These are phyloP conservation scores for Nymphalis urticae DNA, from an alignment of 2,888 invertebrate species.

Conservation along the genomic window DNA sequence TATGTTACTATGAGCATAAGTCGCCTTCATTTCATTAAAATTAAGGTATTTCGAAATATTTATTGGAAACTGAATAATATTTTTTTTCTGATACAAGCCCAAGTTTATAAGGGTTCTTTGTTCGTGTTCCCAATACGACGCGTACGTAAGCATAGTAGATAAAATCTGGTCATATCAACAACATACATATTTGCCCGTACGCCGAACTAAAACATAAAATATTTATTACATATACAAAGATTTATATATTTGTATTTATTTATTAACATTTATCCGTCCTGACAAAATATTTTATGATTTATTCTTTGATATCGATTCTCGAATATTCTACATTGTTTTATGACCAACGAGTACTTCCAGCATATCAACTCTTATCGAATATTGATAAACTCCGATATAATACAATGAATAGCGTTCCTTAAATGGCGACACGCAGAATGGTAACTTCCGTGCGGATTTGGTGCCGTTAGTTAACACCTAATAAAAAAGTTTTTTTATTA, in stretches of 20 bases:
- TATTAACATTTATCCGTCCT: not conserved
- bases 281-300: not conserved
- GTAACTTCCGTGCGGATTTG: conserved; percentile 29
- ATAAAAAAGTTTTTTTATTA: conserved; percentile 4
- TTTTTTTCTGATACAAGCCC: not conserved
- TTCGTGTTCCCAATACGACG: conserved; percentile 1
- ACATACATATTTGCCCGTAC: too few species aligned
- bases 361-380: conserved; percentile 28
- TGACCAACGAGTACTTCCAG: conserved; percentile 1
- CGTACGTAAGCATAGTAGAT: not conserved
- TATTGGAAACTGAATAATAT: not conserved
- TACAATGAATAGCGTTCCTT: conserved; percentile 27
- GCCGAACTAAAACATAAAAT: too few species aligned
- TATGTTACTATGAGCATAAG: too few species aligned
- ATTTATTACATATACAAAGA: too few species aligned
- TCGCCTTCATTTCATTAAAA: too few species aligned
- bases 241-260: too few species aligned
- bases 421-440: conserved; percentile 27
- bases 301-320: not conserved
- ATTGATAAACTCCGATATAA: conserved; percentile 33
- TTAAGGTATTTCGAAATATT: too few species aligned
- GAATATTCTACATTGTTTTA: conserved; percentile 16
- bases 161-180: not conserved
- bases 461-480: conserved; percentile 21
- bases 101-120: not conserved